Conservation (phyloP, 64 coral and sea anemone genomes). For the Cladopsammia gracilis region DNA sequence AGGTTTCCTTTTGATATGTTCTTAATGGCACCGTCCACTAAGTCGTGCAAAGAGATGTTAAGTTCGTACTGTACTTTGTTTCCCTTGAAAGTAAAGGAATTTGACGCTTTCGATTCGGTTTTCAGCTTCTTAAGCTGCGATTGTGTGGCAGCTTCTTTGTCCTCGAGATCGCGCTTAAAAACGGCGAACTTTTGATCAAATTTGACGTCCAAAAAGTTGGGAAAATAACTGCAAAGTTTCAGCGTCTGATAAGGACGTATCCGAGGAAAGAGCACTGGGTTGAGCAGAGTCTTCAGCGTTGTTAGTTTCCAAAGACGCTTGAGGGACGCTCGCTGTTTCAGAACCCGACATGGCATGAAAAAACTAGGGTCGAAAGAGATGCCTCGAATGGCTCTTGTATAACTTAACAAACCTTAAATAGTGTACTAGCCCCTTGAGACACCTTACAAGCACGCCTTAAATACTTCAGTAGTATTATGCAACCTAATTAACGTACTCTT, state of each 20-base stretch:
- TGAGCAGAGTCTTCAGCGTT: constrained; percentile 42
- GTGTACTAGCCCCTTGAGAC: constrained; percentile 34
- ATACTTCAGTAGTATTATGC: constrained; percentile 3
- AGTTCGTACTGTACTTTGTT: constrained; percentile 68
- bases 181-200: constrained; percentile 51
- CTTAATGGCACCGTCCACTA: constrained; percentile 3
- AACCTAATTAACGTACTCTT: constrained; percentile 11
- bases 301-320: too few species aligned
- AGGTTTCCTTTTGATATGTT: background rate
- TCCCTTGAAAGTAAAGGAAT: constrained; percentile 60
- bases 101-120: constrained; percentile 54
- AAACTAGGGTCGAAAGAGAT: constrained; percentile 45
- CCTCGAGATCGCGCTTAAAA: constrained; percentile 48
- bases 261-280: constrained; percentile 26
- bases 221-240: constrained; percentile 56
- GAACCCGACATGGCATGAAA: too few species aligned
- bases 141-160: constrained; percentile 55
- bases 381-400: constrained; percentile 36
- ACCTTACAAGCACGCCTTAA: constrained; percentile 32
- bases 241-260: constrained; percentile 36
- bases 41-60: constrained; percentile 35
- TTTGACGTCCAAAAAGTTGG: constrained; percentile 54
- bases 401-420: constrained; percentile 15
- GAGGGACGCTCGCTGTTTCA: too few species aligned
- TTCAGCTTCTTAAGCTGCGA: constrained; percentile 71